Conservation (phyloP, 2,113 vertebrate species). For the Mirounga angustirostris region DNA sequence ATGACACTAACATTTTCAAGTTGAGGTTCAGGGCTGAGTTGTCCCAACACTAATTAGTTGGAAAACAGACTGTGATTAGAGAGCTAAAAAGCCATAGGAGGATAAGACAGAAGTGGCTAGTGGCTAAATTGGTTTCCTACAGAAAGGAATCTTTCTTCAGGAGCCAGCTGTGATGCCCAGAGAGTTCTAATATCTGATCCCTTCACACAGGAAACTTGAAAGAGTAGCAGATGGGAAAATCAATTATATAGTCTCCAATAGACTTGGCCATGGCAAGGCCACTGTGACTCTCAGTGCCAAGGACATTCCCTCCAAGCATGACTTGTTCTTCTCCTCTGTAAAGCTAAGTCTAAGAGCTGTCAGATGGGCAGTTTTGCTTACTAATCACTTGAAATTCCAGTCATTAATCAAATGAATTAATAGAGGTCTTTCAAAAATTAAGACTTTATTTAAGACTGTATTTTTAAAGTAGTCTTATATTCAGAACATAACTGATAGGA, state of each 20-base stretch:
- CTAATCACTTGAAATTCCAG: neutral
- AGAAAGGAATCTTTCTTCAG: constrained; percentile 47
- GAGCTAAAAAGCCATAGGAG: constrained; percentile 7
- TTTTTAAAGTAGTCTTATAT: neutral
- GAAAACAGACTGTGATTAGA: constrained; percentile 59
- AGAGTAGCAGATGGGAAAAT: neutral
- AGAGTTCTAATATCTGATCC: neutral
- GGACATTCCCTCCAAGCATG: neutral
- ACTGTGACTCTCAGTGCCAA: neutral
- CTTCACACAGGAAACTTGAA: neutral
- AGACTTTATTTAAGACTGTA: neutral
- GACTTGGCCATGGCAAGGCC: neutral
- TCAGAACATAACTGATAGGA: neutral
- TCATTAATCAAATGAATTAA: neutral
- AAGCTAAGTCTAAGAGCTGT: neutral
- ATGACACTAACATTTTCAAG: constrained; percentile 47
- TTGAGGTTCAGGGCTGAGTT: neutral
- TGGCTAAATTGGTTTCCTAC: constrained; percentile 5
- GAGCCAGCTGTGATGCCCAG: neutral
- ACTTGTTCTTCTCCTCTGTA: neutral
- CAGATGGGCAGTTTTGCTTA: neutral
- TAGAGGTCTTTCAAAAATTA: neutral
- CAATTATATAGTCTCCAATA: neutral
- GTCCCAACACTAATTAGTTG: constrained; percentile 65
- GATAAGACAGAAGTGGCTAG: neutral